Evolutionary conservation across 2,113 vertebrate species (phyloP), one percentile per base, ranked within the genome.

Genomic region (Peromyscus polionotus): DNA sequence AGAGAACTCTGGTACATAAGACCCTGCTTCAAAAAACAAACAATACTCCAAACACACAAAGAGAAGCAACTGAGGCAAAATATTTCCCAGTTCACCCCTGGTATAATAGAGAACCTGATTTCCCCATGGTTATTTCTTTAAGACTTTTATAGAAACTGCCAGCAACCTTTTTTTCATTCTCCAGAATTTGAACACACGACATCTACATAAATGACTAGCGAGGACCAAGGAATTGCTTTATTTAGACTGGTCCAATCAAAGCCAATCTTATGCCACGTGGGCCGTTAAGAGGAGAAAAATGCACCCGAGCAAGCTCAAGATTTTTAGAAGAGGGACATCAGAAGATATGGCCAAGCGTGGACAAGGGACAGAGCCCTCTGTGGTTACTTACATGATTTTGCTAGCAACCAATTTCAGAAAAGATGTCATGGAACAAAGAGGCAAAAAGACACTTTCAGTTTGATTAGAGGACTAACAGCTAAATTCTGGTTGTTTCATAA

Each of bases 81-180:
- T 42, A 45, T 57, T 84, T 48, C 76, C 59, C 26, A 80, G 31
- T 45, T 86, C 3, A 76, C 54, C 24, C 63, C 67, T 90, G 39
- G 54, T n/a, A 45, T 16, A 20, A 24, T 11, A 63, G 39, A 86
- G 9, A 59, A 13, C 57, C 48, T 92, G 45, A 88, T 76, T 68
- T 61, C 61, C 10, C 36, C 22, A 51, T 17, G 81, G n/a, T 65
- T 67, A 51, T 77, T 91, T 87, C 85, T 79, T 54, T 67, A 87
- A 90, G 77, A 31, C 14, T 42, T 83, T 70, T 72, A 54, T 87
- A 54, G 51, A 83, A 92, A 95, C 11, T 51, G 54, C 36, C 39
- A 94, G 54, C 42, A 72, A 65, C 3, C 6, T 20, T 77, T 93
- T 93, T 9, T 81, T 90, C 42, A 59, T 93, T 73, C 36, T 97